These are phyloP conservation scores for Atta colombica DNA, from an alignment of 1,140 invertebrate species.

Conservation along the genomic window DNA sequence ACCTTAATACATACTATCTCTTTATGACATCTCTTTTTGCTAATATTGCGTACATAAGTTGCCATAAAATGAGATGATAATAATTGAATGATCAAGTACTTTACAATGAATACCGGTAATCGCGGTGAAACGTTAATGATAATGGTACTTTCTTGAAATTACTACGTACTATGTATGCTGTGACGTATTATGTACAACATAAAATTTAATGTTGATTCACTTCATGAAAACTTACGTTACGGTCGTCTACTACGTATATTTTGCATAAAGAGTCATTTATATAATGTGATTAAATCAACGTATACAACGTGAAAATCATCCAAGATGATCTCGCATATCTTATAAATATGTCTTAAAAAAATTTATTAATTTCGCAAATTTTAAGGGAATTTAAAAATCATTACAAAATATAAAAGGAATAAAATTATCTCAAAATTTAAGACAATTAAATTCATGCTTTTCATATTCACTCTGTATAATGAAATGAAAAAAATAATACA, in stretches of 20 bases:
- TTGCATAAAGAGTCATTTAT: conserved; percentile 23
- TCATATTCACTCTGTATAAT: not conserved
- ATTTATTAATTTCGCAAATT: no score
- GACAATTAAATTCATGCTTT: not conserved
- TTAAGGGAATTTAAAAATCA: no score
- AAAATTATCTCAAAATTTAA: not conserved
- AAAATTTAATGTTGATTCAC: conserved; percentile 66
- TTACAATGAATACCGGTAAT: conserved; percentile 66
- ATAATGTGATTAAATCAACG: conserved; percentile 33
- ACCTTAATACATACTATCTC: not conserved
- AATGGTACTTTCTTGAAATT: conserved; percentile 74
- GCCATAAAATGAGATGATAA: conserved; percentile 71
- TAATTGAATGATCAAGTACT: conserved; percentile 71
- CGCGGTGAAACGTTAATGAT: conserved; percentile 72
- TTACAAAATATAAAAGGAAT: no score
- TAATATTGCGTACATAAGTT: conserved; percentile 37
- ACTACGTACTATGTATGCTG: not conserved
- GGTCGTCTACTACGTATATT: conserved; percentile 10
- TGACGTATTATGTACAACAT: conserved; percentile 61
- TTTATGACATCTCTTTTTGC: not conserved
- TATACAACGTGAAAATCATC: not conserved
- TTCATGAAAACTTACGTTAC: conserved; percentile 51
- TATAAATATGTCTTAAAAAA: not conserved
- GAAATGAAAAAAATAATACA: not conserved
- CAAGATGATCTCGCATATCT: not conserved